Evolutionary conservation across 1,140 invertebrate genomes (phyloP), one percentile per base, ranked within the genome.

Genomic region (Maniola jurtina): DNA sequence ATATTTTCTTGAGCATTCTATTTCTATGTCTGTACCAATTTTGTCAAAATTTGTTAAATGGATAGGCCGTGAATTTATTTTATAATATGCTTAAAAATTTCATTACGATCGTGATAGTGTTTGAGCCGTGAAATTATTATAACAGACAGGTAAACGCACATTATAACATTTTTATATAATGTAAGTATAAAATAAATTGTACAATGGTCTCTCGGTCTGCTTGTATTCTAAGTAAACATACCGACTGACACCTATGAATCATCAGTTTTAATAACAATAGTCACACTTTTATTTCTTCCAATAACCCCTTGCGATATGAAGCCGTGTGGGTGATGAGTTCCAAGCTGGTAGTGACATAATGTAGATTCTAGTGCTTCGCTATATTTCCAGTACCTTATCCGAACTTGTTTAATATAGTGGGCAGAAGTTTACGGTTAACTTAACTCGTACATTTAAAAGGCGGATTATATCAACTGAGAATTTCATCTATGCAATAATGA

Each of bases 201-300:
- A 15, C 48, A 9, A 15, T 14, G 6, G 52, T 34, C 52, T 55
- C 52, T 34, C 8, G 6, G 48, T 2, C 15, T 55, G 34, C 33
- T 34, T 55, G 13, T 11, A 34, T 55, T 55, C 62, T 57, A 16
- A 67, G 60, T 62, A 68, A 68, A 68, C 60, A 62, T 56, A 63
- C 66, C 54, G 55, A 68, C 34, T 68, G 62, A 71, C 68, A 70
- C 62, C 58, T 77, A 72, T 77, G 72, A 80, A 69, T 77, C 75
- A 80, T 72, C 74, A 70, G 58, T 75, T 76, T 74, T 76, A 73
- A 73, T 73, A 76, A 73, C 67, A 76, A 76, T 69, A 54, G 48
- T 34, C 45, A 38, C 61, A 54, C 61, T 58, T 68, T 68, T 68
- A 68, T 69, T 69, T 64, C 40, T 57, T 64, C 57, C 62, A 48